These are phyloP conservation scores for Macrosteles quadrilineatus DNA, from an alignment of 1,140 invertebrate genomes.

Conservation along the genomic window DNA sequence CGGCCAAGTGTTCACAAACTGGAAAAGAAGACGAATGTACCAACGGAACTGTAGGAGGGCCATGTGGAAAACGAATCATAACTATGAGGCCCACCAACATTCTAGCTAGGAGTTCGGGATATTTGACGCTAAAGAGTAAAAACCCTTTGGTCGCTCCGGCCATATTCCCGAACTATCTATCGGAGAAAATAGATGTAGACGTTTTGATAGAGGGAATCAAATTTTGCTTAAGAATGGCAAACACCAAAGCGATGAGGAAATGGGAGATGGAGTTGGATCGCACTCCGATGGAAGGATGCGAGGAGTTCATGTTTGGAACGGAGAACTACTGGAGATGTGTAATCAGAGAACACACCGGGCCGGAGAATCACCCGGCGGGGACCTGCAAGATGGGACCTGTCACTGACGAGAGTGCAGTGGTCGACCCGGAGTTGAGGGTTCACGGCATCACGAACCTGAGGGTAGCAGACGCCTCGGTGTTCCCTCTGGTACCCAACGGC, in stretches of 20 bases:
- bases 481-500: constrained; percentile 56
- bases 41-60: constrained; percentile 10
- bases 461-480: constrained; percentile 52
- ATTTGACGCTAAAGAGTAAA: constrained; percentile 49
- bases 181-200: constrained; percentile 49
- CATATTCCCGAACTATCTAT: constrained; percentile 62
- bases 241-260: constrained; percentile 44
- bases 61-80: constrained; percentile 29
- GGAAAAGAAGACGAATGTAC: constrained; percentile 32
- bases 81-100: constrained; percentile 41
- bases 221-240: constrained; percentile 47
- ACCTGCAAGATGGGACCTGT: constrained; percentile 63
- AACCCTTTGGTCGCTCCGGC: constrained; percentile 58
- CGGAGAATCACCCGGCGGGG: constrained; percentile 60
- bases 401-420: constrained; percentile 47
- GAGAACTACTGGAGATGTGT: constrained; percentile 59
- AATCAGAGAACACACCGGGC: constrained; percentile 47
- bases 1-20: constrained; percentile 60
- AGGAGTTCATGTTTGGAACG: constrained; percentile 47
- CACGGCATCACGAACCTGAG: constrained; percentile 49
- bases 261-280: constrained; percentile 40
- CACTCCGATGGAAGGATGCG: constrained; percentile 41
- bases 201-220: constrained; percentile 54
- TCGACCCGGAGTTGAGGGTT: constrained; percentile 48
- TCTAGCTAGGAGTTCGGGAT: constrained; percentile 51